Evolutionary conservation across 2,888 invertebrate species (phyloP).

Genomic region (Linnaemya tessellans): DNA sequence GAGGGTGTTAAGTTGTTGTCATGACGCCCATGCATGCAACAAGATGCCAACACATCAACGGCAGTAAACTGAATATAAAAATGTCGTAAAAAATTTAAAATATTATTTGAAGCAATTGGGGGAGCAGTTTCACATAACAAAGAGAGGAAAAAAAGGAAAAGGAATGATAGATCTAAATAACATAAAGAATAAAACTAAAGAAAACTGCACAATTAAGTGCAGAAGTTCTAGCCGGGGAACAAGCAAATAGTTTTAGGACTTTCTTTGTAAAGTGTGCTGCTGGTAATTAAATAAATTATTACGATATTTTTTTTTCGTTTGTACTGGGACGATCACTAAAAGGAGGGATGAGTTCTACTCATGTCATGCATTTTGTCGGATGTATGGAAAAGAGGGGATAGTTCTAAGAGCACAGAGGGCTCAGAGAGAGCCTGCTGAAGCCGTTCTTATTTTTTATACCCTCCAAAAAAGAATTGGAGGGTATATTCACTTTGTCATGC

Average conservation of each 20-base stretch:
- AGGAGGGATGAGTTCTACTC: background rate
- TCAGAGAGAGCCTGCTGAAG: no score
- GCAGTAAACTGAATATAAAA: conserved; percentile 14
- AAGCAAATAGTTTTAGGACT: conserved; percentile 9
- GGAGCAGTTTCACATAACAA: conserved; percentile 15
- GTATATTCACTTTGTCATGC: no score
- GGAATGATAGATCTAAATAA: conserved; percentile 50
- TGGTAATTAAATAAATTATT: conserved; percentile 20
- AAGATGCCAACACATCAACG: background rate
- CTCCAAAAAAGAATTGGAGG: no score
- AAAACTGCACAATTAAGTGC: conserved; percentile 34
- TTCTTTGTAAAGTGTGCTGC: background rate
- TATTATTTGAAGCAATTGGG: conserved; percentile 46
- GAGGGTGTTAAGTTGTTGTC: conserved; percentile 46
- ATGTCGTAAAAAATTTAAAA: conserved; percentile 45
- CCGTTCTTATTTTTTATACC: no score
- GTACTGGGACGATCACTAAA: background rate
- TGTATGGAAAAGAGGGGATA: no score
- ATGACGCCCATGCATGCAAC: conserved; percentile 14
- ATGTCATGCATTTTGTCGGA: no score
- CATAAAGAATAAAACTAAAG: conserved; percentile 23
- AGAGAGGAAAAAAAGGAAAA: background rate
- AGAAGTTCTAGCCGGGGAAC: background rate
- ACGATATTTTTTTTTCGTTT: background rate
- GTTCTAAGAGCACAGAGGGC: no score